phyloP scores from a whole-genome alignment of 2,888 invertebrate genomes.

The Gisinianus flammeolus region DNA sequence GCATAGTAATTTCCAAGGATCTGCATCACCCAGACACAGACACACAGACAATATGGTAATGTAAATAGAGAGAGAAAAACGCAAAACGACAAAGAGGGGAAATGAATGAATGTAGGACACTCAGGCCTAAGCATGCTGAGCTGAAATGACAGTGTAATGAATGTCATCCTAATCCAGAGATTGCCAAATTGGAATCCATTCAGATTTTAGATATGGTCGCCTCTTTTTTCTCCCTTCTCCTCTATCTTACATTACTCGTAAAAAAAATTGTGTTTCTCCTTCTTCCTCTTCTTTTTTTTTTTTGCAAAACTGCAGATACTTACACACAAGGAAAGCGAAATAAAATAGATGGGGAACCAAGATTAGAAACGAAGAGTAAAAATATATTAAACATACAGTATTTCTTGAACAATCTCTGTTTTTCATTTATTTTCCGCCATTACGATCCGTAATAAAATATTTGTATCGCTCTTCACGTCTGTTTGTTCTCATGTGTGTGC shows the following conservation, averaged over 20 bases:
- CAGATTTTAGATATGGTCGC: constrained; percentile 1
- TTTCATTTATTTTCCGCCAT: too few species aligned
- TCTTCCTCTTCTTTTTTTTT: not conserved
- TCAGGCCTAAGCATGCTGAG: not conserved
- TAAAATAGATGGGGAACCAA: not conserved
- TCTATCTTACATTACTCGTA: not conserved
- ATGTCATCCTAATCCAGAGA: constrained; percentile 9
- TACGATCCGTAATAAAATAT: too few species aligned
- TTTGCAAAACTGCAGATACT: not conserved
- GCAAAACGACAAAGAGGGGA: too few species aligned
- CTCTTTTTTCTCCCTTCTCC: not conserved
- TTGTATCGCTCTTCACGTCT: too few species aligned
- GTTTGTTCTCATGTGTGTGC: too few species aligned
- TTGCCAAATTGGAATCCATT: constrained; percentile 19
- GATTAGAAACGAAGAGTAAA: not conserved
- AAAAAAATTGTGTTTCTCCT: not conserved
- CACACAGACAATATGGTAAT: too few species aligned
- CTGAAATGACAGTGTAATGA: not conserved
- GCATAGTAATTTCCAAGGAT: too few species aligned
- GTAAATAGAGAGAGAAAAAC: too few species aligned
- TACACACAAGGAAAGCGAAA: not conserved
- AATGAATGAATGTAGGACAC: not conserved
- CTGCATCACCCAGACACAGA: too few species aligned
- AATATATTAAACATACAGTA: too few species aligned
- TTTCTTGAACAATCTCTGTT: too few species aligned